Conservation (phyloP, 2,888 invertebrate species). For the Amiota mariae region DNA sequence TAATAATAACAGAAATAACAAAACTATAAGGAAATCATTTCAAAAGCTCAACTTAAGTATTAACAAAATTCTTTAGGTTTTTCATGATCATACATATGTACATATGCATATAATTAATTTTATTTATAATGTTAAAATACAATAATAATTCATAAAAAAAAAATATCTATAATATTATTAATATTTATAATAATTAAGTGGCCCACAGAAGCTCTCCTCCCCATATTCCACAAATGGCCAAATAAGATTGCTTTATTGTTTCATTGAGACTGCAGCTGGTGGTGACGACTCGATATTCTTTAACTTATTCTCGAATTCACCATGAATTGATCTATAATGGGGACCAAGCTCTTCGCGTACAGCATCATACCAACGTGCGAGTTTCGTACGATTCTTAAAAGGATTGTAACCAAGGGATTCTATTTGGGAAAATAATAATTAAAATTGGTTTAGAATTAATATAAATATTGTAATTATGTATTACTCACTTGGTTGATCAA, state of each 20-base stretch:
- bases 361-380: conserved; percentile 79
- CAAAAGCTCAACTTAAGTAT: not conserved
- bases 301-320: conserved; percentile 63
- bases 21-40: not conserved
- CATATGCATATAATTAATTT: not conserved
- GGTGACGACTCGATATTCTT: conserved; percentile 47
- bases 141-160: conserved; percentile 22
- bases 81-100: not conserved
- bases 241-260: conserved; percentile 51
- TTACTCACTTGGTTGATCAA: conserved; percentile 82
- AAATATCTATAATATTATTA: conserved; percentile 18
- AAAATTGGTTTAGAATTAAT: not conserved
- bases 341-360: conserved; percentile 79
- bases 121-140: conserved; percentile 5
- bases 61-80: not conserved
- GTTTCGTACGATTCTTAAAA: conserved; percentile 76
- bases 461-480: not conserved
- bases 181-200: conserved; percentile 6
- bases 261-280: conserved; percentile 62
- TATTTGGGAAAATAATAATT: conserved; percentile 62
- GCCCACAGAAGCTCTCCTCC: not conserved
- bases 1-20: conserved; percentile 12
- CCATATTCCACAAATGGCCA: not conserved
- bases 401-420: conserved; percentile 81
- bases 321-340: conserved; percentile 78